These are phyloP conservation scores for Artemia sp. DNA, from an alignment of 2,888 invertebrate genomes.

Conservation along the genomic window DNA sequence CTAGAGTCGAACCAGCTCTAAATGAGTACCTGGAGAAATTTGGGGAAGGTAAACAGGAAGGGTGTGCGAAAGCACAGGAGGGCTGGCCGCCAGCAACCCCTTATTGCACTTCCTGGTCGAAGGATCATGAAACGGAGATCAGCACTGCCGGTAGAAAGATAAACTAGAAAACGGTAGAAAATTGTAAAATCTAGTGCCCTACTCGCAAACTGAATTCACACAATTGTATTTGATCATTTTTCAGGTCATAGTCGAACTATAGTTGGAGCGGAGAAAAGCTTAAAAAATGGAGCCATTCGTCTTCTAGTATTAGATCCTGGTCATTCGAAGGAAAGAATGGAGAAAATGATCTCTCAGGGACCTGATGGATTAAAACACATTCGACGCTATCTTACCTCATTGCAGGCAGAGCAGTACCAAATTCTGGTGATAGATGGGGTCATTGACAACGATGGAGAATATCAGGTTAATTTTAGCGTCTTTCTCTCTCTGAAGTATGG, in stretches of 20 bases:
- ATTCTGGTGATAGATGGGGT: conserved; percentile 59
- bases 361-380: conserved; percentile 46
- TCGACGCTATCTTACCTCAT: conserved; percentile 52
- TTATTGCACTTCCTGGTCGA: no score
- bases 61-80: no score
- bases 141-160: no score
- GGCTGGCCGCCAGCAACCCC: no score
- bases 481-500: no score
- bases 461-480: conserved; percentile 40
- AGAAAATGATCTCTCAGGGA: conserved; percentile 43
- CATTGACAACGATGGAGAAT: conserved; percentile 52
- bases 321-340: conserved; percentile 61
- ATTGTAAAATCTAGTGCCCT: no score
- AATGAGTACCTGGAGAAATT: no score
- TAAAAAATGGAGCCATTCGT: conserved; percentile 42
- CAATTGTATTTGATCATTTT: conserved; percentile 8
- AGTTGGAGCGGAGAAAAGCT: conserved; percentile 63
- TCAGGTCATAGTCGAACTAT: conserved; percentile 74
- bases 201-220: no score
- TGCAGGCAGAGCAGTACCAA: conserved; percentile 72
- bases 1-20: no score
- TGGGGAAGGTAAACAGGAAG: no score
- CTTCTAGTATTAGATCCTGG: conserved; percentile 70
- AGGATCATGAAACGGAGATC: no score
- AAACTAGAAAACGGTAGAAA: no score